Base-by-base conservation (phyloP, 2,113 vertebrate species). In the Melanostigma gelatinosum region DNA sequence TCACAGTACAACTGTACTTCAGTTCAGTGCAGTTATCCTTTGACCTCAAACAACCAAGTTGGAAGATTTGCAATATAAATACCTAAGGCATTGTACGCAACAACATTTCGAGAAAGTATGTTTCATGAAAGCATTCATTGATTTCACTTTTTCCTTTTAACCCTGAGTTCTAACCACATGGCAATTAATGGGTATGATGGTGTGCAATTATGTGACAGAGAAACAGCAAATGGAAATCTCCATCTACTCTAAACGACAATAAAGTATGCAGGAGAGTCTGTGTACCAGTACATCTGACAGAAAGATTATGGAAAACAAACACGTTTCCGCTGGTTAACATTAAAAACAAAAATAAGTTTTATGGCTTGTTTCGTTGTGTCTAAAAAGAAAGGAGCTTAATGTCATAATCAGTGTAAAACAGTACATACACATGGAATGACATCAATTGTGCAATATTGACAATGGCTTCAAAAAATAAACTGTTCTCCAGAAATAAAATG, bases 91-190 rank as follows among this genome's bases (percentile, higher is more conserved):
- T 68, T 18, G 57, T 38, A 86, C 68, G 76, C 80, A 86, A 88
- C 44, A 61, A 75, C 63, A 67, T 80, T 85, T 80, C 20, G 80
- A 80, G n/a, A 84, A 83, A 54, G 34, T 71, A 60, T 87, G 87
- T 84, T 64, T 55, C 61, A 80, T 75, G 44, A 85, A 91, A 88
- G 76, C 79, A 82, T 81, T 81, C 34, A 72, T 63, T 84, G 32
- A 76, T 62, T 74, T 76, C 54, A 65, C n/a, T 72, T 73, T 70
- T 60, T 89, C 36, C n/a, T 52, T 86, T 65, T 85, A 89, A 90
- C 93, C 94, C 94, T 95, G 94, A 95, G 94, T 91, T 93, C 72
- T 85, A 66, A 80, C 62, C 83, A 87, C 44, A 65, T 82, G 63
- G 82, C 34, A 75, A 58, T 57, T 58, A 76, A 34, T 16, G 46